Evolutionary conservation across 2,113 vertebrate genomes (phyloP).

Genomic region (Tamias sibiricus): DNA sequence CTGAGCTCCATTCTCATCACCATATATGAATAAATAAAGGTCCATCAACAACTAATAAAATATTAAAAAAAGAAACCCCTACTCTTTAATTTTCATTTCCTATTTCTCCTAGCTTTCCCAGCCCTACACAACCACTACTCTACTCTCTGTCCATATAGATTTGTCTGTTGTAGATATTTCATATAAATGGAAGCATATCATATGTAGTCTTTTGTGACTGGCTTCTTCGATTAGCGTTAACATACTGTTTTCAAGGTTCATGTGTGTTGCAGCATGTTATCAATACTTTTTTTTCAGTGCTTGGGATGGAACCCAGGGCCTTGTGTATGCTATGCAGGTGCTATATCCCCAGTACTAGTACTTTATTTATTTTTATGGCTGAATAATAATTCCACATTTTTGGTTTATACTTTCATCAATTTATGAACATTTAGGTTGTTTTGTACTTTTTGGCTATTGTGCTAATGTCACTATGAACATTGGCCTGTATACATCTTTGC

Average conservation of each 20-base stretch:
- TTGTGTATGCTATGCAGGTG: not conserved
- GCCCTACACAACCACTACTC: not conserved
- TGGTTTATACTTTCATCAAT: not conserved
- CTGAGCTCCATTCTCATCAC: too few species aligned
- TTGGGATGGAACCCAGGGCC: not conserved
- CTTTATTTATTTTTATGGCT: slow-evolving; percentile 25
- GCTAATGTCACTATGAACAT: slow-evolving; percentile 14
- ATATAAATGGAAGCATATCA: not conserved
- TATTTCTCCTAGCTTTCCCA: not conserved
- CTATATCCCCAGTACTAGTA: not conserved
- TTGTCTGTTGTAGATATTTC: not conserved
- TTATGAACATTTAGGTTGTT: not conserved
- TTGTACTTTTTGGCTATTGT: slow-evolving; percentile 8
- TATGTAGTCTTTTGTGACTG: not conserved
- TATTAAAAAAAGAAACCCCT: not conserved
- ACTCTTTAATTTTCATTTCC: not conserved
- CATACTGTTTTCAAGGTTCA: slow-evolving; percentile 7
- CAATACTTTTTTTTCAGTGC: not conserved
- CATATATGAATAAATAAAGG: too few species aligned
- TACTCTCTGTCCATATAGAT: not conserved
- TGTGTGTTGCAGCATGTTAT: not conserved
- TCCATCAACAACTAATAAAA: too few species aligned
- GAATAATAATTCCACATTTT: slow-evolving; percentile 46
- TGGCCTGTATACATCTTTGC: not conserved
- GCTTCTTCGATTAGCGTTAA: not conserved